Base-by-base conservation (phyloP, 1,140 invertebrate genomes). In the Wiebesia pumilae region DNA sequence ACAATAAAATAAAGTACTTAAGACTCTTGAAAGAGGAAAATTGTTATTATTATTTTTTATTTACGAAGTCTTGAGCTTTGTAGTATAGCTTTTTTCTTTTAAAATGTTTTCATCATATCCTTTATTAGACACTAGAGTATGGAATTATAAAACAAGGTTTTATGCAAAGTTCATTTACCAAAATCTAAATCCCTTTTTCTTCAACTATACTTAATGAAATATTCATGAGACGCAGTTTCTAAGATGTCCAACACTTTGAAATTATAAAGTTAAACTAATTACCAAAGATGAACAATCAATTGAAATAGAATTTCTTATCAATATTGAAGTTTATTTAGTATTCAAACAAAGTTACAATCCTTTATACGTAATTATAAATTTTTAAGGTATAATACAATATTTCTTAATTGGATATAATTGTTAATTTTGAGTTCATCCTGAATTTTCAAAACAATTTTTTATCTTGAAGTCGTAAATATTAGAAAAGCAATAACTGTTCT, bases 181-280 rank as follows among this genome's bases (percentile, higher is more conserved):
- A 14, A 58, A 78, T 84, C 54, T 65, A 78, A 65, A 75, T 62
- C n/a, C 73, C 71, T 78, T 78, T 84, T 54, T 84, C 51, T 27
- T 27, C 27, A 10, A 69, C 30, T 73, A 35, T 30, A 43, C 73
- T 47, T 19, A 47, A 73, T 65, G 54, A 84, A 77, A 78, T 84
- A 84, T 84, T 83, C 83, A 40, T 27, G 16, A 38, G 14, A 47
- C 73, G 47, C 24, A 43, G 40, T 47, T 40, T 65, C 35, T 67
- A 30, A 81, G 62, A 47, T 69, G 38, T 12, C 27, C 80, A 62
- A 10, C 47, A 62, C 65, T 43, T 84, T 84, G 27, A 0, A 77
- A 77, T 62, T 67, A 24, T 47, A 9, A 58, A 27, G 35, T 30
- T 67, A 35, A 65, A n/a, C 33, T 71, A 58, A 83, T 75, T 75